phyloP scores from a whole-genome alignment of 2,113 vertebrate genomes.

The Sturnira hondurensis region DNA sequence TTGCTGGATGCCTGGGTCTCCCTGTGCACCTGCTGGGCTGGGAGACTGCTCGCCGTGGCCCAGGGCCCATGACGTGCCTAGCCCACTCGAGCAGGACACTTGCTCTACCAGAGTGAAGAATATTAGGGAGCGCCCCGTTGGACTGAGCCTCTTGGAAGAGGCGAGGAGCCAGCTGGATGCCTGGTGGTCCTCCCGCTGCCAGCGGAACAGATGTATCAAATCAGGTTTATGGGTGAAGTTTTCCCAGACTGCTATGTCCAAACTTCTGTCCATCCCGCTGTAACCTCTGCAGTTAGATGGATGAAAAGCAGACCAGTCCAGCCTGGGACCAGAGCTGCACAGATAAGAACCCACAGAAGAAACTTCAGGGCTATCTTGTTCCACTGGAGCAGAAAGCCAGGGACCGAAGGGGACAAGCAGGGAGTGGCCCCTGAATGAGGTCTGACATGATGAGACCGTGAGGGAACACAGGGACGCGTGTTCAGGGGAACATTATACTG shows the following conservation, averaged over 20 bases:
- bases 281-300: constrained; percentile 80
- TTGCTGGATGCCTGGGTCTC: neutral
- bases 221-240: constrained; percentile 84
- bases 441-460: constrained; percentile 61
- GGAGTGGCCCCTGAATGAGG: constrained; percentile 58
- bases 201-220: constrained; percentile 82
- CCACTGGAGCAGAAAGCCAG: constrained; percentile 71
- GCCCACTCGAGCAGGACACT: neutral
- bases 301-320: constrained; percentile 81
- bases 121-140: constrained; percentile 64
- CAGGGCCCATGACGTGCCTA: neutral
- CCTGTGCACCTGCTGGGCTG: neutral
- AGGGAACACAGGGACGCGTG: neutral
- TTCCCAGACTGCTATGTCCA: constrained; percentile 82
- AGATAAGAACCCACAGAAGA: constrained; percentile 79
- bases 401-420: constrained; percentile 58
- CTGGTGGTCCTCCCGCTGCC: constrained; percentile 75
- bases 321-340: constrained; percentile 70
- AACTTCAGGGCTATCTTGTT: constrained; percentile 71
- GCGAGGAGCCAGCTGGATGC: constrained; percentile 77
- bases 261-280: constrained; percentile 81
- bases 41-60: neutral
- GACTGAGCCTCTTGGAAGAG: constrained; percentile 69
- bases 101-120: constrained; percentile 42
- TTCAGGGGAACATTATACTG: neutral